These are phyloP conservation scores for Drosophila mojavensis DNA, from an alignment of 1,140 invertebrate species.

Conservation along the genomic window DNA sequence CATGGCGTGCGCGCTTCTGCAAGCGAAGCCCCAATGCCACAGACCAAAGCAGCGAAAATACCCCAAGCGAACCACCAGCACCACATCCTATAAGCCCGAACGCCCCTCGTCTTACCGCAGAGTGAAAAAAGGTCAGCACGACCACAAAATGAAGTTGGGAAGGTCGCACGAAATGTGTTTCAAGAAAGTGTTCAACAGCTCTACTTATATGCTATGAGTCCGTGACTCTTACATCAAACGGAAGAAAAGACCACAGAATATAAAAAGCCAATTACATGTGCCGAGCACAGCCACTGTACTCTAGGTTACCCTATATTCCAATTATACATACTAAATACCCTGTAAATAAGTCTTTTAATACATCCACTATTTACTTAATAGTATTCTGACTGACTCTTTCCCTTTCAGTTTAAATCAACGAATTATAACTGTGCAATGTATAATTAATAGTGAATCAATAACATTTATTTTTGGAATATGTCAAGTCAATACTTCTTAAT, in stretches of 20 bases:
- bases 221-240: constrained; percentile 9
- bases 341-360: too few species aligned
- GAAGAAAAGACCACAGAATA: constrained; percentile 1
- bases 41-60: neutral
- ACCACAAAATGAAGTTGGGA: constrained; percentile 48
- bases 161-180: constrained; percentile 29
- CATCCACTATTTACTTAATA: too few species aligned
- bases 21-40: constrained; percentile 11
- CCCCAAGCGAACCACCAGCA: neutral
- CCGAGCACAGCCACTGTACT: neutral
- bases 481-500: too few species aligned
- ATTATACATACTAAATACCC: neutral
- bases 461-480: too few species aligned
- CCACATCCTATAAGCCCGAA: too few species aligned
- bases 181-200: constrained; percentile 28
- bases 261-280: neutral
- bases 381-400: too few species aligned
- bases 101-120: neutral
- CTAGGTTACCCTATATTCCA: neutral
- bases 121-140: constrained; percentile 44
- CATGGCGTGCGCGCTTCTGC: constrained; percentile 29
- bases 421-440: too few species aligned
- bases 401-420: too few species aligned
- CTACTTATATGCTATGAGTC: constrained; percentile 12
- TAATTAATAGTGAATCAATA: too few species aligned